Evolutionary conservation across 2,797 vertebrate species (phyloP).

Genomic region (Pelodytes ibericus): DNA sequence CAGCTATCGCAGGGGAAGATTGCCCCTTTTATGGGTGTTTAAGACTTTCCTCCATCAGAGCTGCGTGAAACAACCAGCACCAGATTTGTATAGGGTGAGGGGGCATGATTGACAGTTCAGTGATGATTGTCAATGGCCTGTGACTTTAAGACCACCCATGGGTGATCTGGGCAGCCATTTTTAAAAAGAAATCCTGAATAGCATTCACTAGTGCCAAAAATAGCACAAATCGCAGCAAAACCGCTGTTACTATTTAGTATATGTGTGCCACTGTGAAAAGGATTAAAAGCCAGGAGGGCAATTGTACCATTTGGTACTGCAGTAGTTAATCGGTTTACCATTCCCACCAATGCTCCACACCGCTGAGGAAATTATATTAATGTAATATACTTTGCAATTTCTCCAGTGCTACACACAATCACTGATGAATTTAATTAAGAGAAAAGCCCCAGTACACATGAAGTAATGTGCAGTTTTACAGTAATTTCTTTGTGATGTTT

Average conservation of each 20-base stretch:
- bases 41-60: too few relatives aligned
- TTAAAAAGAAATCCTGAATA: too few relatives aligned
- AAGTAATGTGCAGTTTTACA: conserved; percentile 25
- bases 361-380: conserved; percentile 19
- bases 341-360: conserved; percentile 12
- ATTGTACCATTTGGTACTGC: conserved; percentile 8
- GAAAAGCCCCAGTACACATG: conserved; percentile 16
- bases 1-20: too few relatives aligned
- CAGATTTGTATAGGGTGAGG: too few relatives aligned
- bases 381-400: conserved; percentile 24
- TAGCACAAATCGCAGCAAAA: too few relatives aligned
- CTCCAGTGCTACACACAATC: not conserved
- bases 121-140: too few relatives aligned
- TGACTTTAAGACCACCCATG: too few relatives aligned
- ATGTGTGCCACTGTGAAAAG: not conserved
- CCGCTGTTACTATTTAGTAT: not conserved
- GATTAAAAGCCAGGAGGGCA: not conserved
- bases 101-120: too few relatives aligned
- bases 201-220: too few relatives aligned
- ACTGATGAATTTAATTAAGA: conserved; percentile 30
- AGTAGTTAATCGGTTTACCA: conserved; percentile 25
- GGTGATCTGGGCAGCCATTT: too few relatives aligned
- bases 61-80: too few relatives aligned
- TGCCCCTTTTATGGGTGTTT: too few relatives aligned
- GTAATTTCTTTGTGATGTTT: conserved; percentile 21